Evolutionary conservation across 2,113 vertebrate species (phyloP), one percentile per base, ranked within the genome.

Genomic region (Etia nguti): DNA sequence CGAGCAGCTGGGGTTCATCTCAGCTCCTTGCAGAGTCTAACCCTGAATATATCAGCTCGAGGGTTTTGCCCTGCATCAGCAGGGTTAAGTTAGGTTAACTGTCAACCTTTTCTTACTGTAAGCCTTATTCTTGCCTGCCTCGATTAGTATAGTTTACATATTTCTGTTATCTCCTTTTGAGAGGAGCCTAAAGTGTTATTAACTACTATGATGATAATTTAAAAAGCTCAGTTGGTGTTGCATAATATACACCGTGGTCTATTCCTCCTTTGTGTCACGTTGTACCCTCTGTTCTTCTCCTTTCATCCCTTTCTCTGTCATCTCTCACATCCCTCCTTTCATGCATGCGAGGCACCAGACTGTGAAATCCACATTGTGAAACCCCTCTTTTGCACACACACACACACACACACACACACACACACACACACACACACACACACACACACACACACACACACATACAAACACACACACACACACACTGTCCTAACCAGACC

Each of bases 301-400:
- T 82, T 77, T 77, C 73, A 77, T 77, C 70, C 41, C 46, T 26
- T 57, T 43, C 48, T 80, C 56, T 54, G 48, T 86, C 52, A 81
- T 88, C 86, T 80, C 82, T 20, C 54, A 56, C 65, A 81, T 48
- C 48, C 56, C 43, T 81, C 82, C 83, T 68, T 83, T 88, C 91
- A 91, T 84, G 86, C 86, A 80, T 87, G 79, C 56, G 80, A 84
- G n/a, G 60, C 87, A 89, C 85, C 81, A 90, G 91, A 90, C 83
- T 20, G 3, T 87, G 57, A 86, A 82, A 50, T 85, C 65, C 87
- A 89, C 86, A 85, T 38, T 84, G 77, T 86, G 4, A 75, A 75
- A 54, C 6, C 29, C 29, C 38, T 73, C 13, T 16, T 73, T 43
- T 73, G 13, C 15, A 43, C 38, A 70, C 3, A 41, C 62, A 68